These are phyloP conservation scores for Scelioninae gen. 1 DNA, from an alignment of 2,888 invertebrate genomes.

Conservation along the genomic window DNA sequence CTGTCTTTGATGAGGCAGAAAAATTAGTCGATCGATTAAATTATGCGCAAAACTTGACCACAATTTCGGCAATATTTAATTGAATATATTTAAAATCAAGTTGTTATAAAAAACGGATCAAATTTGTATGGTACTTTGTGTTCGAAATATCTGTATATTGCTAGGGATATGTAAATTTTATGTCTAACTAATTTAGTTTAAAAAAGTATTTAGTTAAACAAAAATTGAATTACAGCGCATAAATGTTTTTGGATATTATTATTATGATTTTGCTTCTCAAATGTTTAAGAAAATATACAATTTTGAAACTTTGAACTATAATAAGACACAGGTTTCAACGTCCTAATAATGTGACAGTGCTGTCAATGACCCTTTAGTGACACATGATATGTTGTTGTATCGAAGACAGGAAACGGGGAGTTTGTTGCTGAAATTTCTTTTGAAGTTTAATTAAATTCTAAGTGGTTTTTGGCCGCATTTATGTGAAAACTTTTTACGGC, in stretches of 20 bases:
- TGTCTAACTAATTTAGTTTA: too few relatives aligned
- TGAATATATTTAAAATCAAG: too few relatives aligned
- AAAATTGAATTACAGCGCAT: not conserved
- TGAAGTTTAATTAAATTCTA: conserved; percentile 58
- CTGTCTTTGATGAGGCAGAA: not conserved
- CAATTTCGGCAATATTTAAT: not conserved
- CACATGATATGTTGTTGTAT: conserved; percentile 54
- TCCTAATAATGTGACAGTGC: conserved; percentile 58
- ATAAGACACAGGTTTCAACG: conserved; percentile 23
- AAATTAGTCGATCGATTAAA: conserved; percentile 3
- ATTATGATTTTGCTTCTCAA: not conserved
- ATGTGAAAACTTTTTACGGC: conserved; percentile 39
- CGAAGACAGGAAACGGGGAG: conserved; percentile 47
- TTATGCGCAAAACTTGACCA: conserved; percentile 1
- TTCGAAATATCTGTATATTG: too few relatives aligned
- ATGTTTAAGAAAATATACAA: not conserved
- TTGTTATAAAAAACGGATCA: too few relatives aligned
- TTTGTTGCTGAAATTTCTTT: conserved; percentile 54
- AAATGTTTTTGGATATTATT: not conserved
- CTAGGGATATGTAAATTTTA: too few relatives aligned
- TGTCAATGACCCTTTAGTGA: conserved; percentile 55
- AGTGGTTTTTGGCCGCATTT: conserved; percentile 33
- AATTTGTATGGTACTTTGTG: too few relatives aligned
- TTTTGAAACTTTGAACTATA: not conserved
- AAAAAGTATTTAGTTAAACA: too few relatives aligned